Evolutionary conservation across 2,113 vertebrate species (phyloP).

Genomic region (Cervus canadensis): DNA sequence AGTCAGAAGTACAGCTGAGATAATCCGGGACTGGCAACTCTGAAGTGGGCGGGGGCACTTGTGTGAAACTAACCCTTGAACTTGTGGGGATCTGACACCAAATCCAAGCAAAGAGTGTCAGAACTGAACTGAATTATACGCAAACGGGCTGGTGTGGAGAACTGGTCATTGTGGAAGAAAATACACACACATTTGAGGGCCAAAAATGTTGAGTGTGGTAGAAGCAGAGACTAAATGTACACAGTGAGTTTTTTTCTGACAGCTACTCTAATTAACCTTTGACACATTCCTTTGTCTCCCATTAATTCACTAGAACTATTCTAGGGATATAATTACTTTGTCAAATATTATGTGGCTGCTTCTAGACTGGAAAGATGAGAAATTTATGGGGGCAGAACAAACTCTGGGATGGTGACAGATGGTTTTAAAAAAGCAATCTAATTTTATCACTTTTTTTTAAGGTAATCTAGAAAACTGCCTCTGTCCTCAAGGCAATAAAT

Average conservation of each 20-base stretch:
- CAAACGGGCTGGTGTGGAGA: neutral
- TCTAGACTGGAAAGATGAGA: neutral
- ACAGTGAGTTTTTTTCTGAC: neutral
- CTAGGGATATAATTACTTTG: neutral
- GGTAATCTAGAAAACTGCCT: neutral
- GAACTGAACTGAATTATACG: neutral
- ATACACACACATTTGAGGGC: neutral
- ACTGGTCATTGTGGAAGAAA: neutral
- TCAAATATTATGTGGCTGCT: neutral
- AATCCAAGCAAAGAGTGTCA: neutral
- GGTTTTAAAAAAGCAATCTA: constrained; percentile 1
- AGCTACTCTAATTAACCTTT: neutral
- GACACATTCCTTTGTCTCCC: neutral
- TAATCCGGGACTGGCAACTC: neutral
- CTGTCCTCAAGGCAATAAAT: neutral
- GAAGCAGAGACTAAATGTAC: neutral
- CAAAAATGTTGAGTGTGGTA: neutral
- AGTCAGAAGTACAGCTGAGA: neutral
- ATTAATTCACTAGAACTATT: neutral
- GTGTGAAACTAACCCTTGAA: neutral
- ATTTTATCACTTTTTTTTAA: neutral
- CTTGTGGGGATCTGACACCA: neutral
- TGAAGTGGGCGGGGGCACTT: neutral
- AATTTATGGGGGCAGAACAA: neutral
- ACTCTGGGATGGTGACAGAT: neutral